Conservation (phyloP, 2,888 invertebrate genomes). For the Drymonia ruficornis region DNA sequence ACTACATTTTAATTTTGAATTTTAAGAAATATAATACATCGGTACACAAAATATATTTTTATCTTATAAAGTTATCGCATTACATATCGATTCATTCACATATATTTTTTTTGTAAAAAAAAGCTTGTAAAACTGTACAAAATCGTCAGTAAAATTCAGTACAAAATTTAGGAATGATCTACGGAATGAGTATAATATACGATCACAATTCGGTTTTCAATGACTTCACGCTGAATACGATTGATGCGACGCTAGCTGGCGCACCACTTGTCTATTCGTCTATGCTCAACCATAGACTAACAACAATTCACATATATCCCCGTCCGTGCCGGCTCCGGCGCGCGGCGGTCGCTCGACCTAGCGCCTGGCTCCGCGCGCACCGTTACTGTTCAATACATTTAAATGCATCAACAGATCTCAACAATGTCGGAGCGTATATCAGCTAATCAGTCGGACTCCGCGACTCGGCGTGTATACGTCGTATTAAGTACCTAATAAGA, state of each 20-base stretch:
- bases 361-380: slow-evolving; percentile 11
- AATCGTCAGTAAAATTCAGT: slow-evolving; percentile 42
- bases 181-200: slow-evolving; percentile 53
- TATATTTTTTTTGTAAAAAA: slow-evolving; percentile 5
- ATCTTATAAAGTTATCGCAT: background rate
- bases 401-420: slow-evolving; percentile 42
- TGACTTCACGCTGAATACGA: background rate
- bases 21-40: slow-evolving; percentile 20
- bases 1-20: slow-evolving; percentile 9
- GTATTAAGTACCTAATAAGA: slow-evolving; percentile 31
- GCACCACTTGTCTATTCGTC: slow-evolving; percentile 27
- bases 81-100: slow-evolving; percentile 1
- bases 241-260: slow-evolving; percentile 2
- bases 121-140: slow-evolving; percentile 36
- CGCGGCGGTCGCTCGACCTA: background rate
- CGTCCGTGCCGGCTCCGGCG: background rate
- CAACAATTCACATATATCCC: slow-evolving; percentile 13
- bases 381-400: slow-evolving; percentile 27
- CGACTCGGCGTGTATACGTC: slow-evolving; percentile 13
- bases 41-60: slow-evolving; percentile 21
- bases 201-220: slow-evolving; percentile 22
- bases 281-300: slow-evolving; percentile 34
- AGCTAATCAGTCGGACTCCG: slow-evolving; percentile 51
- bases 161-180: slow-evolving; percentile 54
- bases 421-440: slow-evolving; percentile 32